Evolutionary conservation across 2,888 invertebrate species (phyloP).

Genomic region (Polydrusus pterygomalis): DNA sequence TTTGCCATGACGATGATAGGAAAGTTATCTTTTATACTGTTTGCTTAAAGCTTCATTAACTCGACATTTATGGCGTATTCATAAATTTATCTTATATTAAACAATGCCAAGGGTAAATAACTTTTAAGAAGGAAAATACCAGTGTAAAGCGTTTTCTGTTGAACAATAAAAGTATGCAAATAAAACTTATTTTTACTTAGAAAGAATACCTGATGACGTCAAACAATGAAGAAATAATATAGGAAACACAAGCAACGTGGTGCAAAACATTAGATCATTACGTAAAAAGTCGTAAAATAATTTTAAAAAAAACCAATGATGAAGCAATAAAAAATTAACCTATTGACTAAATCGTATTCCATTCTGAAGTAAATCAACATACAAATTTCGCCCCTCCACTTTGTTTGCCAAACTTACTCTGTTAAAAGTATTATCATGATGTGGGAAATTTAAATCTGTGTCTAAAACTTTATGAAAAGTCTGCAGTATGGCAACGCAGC

Average conservation of each 20-base stretch:
- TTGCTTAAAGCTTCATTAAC: constrained; percentile 52
- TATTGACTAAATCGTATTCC: too few species aligned
- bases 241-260: constrained; percentile 8
- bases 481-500: too few species aligned
- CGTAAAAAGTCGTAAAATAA: constrained; percentile 16
- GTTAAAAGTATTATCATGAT: too few species aligned
- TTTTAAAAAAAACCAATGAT: too few species aligned
- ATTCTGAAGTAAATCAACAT: too few species aligned
- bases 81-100: constrained; percentile 55
- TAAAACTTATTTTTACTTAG: constrained; percentile 36
- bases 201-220: constrained; percentile 29
- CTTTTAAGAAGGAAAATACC: constrained; percentile 48
- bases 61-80: constrained; percentile 55
- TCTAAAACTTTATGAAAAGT: too few species aligned
- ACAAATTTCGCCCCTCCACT: too few species aligned
- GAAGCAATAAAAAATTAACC: too few species aligned
- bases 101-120: constrained; percentile 54
- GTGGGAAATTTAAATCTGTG: too few species aligned
- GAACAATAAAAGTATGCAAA: constrained; percentile 51
- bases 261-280: constrained; percentile 16
- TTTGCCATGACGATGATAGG: constrained; percentile 49
- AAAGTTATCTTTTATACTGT: constrained; percentile 55
- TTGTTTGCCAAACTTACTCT: too few species aligned
- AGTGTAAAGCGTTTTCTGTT: constrained; percentile 50
- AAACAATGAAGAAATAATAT: constrained; percentile 22